phyloP scores from a whole-genome alignment of 2,113 vertebrate genomes.

The Cavia porcellus region DNA sequence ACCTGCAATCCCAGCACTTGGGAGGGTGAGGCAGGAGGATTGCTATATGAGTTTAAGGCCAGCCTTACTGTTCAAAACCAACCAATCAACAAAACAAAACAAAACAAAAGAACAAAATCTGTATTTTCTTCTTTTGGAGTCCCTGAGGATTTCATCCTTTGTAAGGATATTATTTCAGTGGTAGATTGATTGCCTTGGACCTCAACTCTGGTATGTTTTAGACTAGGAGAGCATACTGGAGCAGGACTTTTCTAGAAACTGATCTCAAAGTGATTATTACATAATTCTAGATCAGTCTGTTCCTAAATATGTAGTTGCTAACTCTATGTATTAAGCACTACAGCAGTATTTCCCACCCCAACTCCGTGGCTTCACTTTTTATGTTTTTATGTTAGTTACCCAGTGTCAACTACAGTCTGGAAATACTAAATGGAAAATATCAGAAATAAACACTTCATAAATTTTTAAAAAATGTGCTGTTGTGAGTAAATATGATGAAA shows the following conservation, averaged over 20 bases:
- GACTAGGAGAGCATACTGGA: neutral
- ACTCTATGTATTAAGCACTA: neutral
- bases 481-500: neutral
- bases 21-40: neutral
- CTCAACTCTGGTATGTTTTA: neutral
- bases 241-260: constrained; percentile 28
- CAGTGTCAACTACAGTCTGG: neutral
- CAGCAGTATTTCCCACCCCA: neutral
- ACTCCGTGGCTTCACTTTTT: neutral
- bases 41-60: neutral
- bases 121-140: neutral
- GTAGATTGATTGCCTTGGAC: neutral
- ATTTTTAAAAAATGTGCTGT: neutral
- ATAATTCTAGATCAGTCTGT: constrained; percentile 34
- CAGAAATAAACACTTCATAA: neutral
- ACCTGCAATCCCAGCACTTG: neutral
- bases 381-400: neutral
- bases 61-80: neutral
- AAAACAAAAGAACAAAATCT: constrained; percentile 19
- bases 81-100: neutral
- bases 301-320: neutral
- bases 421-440: constrained; percentile 10
- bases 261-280: constrained; percentile 41
- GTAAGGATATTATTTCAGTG: constrained; percentile 20
- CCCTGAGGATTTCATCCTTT: constrained; percentile 24